Evolutionary conservation across 2,113 vertebrate species (phyloP).

Genomic region (Tautogolabrus adspersus): DNA sequence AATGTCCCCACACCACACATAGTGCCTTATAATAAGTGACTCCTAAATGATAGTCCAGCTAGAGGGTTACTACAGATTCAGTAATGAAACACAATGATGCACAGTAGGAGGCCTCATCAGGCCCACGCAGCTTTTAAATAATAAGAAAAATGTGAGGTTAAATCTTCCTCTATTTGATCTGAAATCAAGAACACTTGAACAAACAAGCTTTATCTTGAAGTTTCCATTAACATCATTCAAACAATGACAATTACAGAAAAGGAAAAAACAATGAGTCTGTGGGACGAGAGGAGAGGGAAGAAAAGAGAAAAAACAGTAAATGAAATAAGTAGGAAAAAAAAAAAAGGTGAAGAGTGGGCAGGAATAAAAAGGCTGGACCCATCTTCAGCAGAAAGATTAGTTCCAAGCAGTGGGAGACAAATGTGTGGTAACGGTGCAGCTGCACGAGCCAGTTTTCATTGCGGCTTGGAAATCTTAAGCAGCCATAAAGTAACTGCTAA

Average conservation of each 20-base stretch:
- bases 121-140: neutral
- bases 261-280: neutral
- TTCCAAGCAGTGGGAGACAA: conserved; percentile 21
- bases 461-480: conserved; percentile 26
- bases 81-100: neutral
- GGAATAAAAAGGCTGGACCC: conserved; percentile 1
- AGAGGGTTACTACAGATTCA: neutral
- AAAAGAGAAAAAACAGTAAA: conserved; percentile 1
- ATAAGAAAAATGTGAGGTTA: neutral
- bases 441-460: conserved; percentile 1
- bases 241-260: neutral
- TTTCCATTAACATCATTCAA: neutral
- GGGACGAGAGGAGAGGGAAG: neutral
- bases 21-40: neutral
- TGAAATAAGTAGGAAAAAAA: conserved; percentile 16
- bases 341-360: conserved; percentile 2
- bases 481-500: conserved; percentile 3
- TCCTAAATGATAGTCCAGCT: neutral
- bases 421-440: conserved; percentile 10
- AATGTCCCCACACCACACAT: neutral
- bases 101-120: neutral
- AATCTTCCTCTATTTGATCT: neutral
- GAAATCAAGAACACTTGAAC: neutral
- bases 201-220: conserved; percentile 19
- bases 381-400: neutral